phyloP scores from a whole-genome alignment of 2,888 invertebrate species.

The Tubulanus polymorphus region DNA sequence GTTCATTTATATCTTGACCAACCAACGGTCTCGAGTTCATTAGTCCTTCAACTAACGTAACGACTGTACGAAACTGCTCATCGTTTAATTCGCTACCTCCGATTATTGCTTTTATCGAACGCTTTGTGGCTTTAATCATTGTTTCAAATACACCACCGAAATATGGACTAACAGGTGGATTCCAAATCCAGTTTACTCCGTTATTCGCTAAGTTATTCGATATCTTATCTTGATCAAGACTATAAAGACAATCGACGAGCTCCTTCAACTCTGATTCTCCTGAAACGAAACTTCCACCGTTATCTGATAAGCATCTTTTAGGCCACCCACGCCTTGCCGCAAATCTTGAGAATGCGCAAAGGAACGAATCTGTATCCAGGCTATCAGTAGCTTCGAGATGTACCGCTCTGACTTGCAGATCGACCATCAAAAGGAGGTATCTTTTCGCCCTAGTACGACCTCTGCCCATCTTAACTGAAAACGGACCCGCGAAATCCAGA shows the following conservation, averaged over 20 bases:
- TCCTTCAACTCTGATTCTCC: conserved; percentile 12
- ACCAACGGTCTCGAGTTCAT: conserved; percentile 10
- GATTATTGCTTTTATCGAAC: conserved; percentile 7
- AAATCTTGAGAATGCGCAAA: conserved; percentile 19
- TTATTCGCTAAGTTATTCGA: too few species aligned
- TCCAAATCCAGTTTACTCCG: too few species aligned
- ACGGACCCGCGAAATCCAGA: conserved; percentile 24
- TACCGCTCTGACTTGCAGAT: conserved; percentile 21
- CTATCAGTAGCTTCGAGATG: conserved; percentile 17
- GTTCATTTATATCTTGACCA: not conserved
- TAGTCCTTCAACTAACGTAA: not conserved
- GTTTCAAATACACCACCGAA: conserved; percentile 14
- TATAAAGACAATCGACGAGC: too few species aligned
- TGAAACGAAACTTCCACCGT: conserved; percentile 21
- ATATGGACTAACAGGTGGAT: conserved; percentile 14
- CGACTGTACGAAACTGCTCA: conserved; percentile 7
- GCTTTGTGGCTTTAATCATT: conserved; percentile 16
- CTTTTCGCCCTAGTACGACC: conserved; percentile 17
- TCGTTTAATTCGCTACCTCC: conserved; percentile 14
- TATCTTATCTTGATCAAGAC: too few species aligned
- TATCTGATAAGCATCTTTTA: too few species aligned
- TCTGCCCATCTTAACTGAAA: conserved; percentile 19
- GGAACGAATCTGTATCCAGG: conserved; percentile 15
- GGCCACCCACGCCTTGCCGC: too few species aligned
- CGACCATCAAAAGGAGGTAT: conserved; percentile 20